Base-by-base conservation (phyloP, 2,888 invertebrate genomes). In the Phasia obesa region DNA sequence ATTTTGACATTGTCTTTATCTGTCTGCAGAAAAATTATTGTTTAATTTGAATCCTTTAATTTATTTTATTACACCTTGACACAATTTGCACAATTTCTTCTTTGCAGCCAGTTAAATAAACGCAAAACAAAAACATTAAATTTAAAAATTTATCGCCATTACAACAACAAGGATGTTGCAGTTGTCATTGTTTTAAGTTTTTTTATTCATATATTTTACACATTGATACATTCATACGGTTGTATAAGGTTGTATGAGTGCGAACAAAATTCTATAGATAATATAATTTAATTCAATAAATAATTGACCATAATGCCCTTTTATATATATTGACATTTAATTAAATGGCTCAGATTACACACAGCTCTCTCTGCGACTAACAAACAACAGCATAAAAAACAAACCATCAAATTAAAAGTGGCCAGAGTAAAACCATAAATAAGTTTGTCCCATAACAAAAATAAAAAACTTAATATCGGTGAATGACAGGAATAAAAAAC, bases 231-330 rank as follows among this genome's bases (percentile, higher is more conserved):
- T 31, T 21, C 6, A 27, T 27, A 23, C n/a, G 19, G 17, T 3
- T 19, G n/a, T 38, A 51, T 47, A 19, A 13, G 38, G 49, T 4
- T 21, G 47, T 60, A 9, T 23, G 9, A 53, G 27, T 51, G 27
- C 7, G 19, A 21, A 3, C 31, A 27, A 11, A 31, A 44, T 0
- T 44, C 17, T 19, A 17, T 23, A 49, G 23, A 64, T 44, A 25
- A 27, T 57, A 17, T 21, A 31, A 49, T 13, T 51, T 35, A 55
- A 71, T 73, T 81, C 49, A 77, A 82, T 82, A 77, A 82, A 64
- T 82, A 82, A 82, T 82, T 82, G 64, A 78, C 73, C 73, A 44
- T 74, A 82, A 82, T 82, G 42, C 21, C 55, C 9, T 27, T 75
- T 60, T n/a, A n/a, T n/a, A n/a, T 67, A 62, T 77, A 78, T 82